Base-by-base conservation (phyloP, 2,888 invertebrate genomes). In the Drosophila fulvimacula region DNA sequence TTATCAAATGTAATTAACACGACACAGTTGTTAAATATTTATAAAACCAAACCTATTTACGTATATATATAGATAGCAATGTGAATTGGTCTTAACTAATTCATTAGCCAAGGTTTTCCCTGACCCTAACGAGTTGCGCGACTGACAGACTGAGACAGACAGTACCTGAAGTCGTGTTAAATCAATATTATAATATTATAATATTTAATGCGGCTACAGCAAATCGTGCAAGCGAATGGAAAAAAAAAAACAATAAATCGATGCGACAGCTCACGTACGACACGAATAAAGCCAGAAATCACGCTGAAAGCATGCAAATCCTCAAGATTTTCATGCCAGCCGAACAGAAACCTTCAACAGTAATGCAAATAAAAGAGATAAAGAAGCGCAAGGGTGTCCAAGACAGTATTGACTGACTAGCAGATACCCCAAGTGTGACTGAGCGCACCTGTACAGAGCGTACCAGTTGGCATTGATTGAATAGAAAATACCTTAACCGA, bases 261-360 rank as follows among this genome's bases (percentile, higher is more conserved):
- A 63, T 72, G 65, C 57, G 65, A 44, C 61, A 51, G 69, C 65
- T 66, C 49, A 67, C 57, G 58, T 65, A 65, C 41, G 64, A 63
- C 80, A 58, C 72, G 42, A 65, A 67, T 67, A 70, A 73, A 66
- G 74, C 66, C 67, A 81, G 69, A 77, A 86, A 84, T 76, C 84
- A 74, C 72, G 75, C 58, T 79, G 73, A 78, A 76, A 81, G 79
- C 85, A 82, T 82, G 82, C 73, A 87, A 87, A 88, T 85, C 82
- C 82, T 64, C 32, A 48, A 81, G 75, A 84, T 79, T 79, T 75
- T 59, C 71, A 32, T 41, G 60, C 61, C 21, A 34, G 48, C 49
- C 49, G 49, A 63, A 52, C 48, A 49, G 39, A 51, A 48, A 46
- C 46, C 64, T 61, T 57, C 58, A 57, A 34, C 58, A 21, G 51